Evolutionary conservation across 2,888 invertebrate genomes (phyloP).

Genomic region (Pandemis heparana): DNA sequence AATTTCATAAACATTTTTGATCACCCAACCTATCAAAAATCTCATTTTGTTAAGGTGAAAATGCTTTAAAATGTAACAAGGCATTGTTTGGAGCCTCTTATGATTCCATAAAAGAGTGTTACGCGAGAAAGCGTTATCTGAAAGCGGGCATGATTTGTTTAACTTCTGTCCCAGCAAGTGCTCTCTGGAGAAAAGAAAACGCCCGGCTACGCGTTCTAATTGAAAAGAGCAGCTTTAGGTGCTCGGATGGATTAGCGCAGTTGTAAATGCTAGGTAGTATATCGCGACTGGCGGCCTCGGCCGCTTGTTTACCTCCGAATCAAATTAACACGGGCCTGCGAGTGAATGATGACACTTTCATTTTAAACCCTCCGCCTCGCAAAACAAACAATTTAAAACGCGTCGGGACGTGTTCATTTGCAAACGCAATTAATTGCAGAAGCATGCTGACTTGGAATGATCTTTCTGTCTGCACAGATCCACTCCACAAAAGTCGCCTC

Average conservation of each 20-base stretch:
- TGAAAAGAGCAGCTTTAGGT: constrained; percentile 27
- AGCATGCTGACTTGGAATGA: background rate
- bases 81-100: constrained; percentile 20
- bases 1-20: no score
- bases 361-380: constrained; percentile 10
- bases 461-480: background rate
- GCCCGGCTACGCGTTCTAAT: constrained; percentile 20
- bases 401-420: constrained; percentile 16
- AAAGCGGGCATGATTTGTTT: constrained; percentile 31
- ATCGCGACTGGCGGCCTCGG: background rate
- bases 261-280: constrained; percentile 11
- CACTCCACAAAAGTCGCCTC: no score
- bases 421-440: constrained; percentile 11
- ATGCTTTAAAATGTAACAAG: background rate
- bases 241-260: constrained; percentile 14
- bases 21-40: no score
- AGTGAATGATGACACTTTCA: constrained; percentile 24
- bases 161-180: constrained; percentile 21
- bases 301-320: constrained; percentile 12
- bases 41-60: background rate
- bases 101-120: constrained; percentile 24
- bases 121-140: constrained; percentile 17
- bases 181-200: constrained; percentile 20
- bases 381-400: constrained; percentile 17
- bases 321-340: constrained; percentile 16